phyloP scores from a whole-genome alignment of 2,797 vertebrate genomes.

The Sandelia bainsii region DNA sequence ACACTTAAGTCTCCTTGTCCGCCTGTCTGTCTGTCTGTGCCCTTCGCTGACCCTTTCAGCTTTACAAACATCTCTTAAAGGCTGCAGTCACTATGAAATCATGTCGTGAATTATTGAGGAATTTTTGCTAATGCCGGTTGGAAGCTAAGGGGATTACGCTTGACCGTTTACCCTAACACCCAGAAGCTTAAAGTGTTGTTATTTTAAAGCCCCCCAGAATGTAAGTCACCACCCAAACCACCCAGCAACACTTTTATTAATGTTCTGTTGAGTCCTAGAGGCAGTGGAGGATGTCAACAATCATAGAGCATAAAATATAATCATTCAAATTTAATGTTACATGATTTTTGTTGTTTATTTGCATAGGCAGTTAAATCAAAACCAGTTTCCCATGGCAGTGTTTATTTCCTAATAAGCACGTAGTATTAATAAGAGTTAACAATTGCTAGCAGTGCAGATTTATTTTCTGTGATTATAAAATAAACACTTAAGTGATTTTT shows the following conservation, averaged over 20 bases:
- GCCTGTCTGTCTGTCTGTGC: constrained; percentile 58
- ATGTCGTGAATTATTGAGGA: constrained; percentile 79
- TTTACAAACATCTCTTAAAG: constrained; percentile 76
- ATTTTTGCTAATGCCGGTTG: constrained; percentile 75
- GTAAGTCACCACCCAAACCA: constrained; percentile 44
- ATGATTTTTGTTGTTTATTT: constrained; percentile 9
- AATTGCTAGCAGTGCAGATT: not conserved
- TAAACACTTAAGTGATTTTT: not conserved
- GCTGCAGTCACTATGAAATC: constrained; percentile 75
- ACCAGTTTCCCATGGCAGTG: constrained; percentile 3
- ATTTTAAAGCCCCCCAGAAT: constrained; percentile 70
- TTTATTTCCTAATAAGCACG: constrained; percentile 28
- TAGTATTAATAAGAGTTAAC: constrained; percentile 1
- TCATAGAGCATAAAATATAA: constrained; percentile 14
- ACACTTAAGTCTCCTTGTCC: constrained; percentile 57
- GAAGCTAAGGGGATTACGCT: constrained; percentile 82
- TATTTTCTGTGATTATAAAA: not conserved
- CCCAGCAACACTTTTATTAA: constrained; percentile 45
- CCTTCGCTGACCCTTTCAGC: constrained; percentile 64
- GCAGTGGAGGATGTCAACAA: constrained; percentile 9
- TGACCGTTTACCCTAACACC: constrained; percentile 77
- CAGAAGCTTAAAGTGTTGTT: constrained; percentile 71
- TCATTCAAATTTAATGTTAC: constrained; percentile 1
- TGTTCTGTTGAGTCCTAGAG: not conserved
- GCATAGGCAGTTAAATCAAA: not conserved